These are phyloP conservation scores for Mamestra brassicae DNA, from an alignment of 2,888 invertebrate genomes.

Conservation along the genomic window DNA sequence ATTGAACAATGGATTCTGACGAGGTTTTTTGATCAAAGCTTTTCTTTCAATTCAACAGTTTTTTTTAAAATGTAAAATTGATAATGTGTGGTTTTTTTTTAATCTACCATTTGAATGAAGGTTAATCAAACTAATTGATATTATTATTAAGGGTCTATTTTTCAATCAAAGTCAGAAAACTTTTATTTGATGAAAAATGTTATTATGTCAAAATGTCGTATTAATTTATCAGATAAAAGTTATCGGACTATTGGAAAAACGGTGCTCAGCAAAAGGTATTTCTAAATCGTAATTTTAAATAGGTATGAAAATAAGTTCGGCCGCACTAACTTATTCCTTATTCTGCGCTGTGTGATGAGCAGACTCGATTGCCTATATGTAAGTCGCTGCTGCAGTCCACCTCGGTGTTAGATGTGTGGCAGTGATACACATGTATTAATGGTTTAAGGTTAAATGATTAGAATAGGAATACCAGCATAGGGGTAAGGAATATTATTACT, in stretches of 20 bases:
- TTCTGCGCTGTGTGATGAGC: too few species aligned
- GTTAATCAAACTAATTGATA: neutral
- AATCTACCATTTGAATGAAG: slow-evolving; percentile 3
- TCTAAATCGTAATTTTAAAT: too few species aligned
- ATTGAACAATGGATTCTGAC: slow-evolving; percentile 45
- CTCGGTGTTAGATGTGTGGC: too few species aligned
- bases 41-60: neutral
- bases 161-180: neutral
- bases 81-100: slow-evolving; percentile 5
- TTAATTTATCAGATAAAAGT: neutral
- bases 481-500: too few species aligned
- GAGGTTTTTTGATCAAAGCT: slow-evolving; percentile 17
- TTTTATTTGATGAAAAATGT: neutral
- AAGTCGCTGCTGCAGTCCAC: too few species aligned
- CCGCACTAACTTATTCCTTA: too few species aligned
- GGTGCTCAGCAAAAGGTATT: too few species aligned
- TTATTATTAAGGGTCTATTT: neutral
- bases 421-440: too few species aligned
- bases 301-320: too few species aligned
- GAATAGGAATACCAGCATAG: too few species aligned
- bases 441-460: too few species aligned
- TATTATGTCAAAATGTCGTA: neutral
- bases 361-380: too few species aligned
- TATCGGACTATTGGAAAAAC: neutral
- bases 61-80: neutral